Evolutionary conservation across 2,888 invertebrate species (phyloP), one percentile per base, ranked within the genome.

Genomic region (Taphrorychus bicolor): DNA sequence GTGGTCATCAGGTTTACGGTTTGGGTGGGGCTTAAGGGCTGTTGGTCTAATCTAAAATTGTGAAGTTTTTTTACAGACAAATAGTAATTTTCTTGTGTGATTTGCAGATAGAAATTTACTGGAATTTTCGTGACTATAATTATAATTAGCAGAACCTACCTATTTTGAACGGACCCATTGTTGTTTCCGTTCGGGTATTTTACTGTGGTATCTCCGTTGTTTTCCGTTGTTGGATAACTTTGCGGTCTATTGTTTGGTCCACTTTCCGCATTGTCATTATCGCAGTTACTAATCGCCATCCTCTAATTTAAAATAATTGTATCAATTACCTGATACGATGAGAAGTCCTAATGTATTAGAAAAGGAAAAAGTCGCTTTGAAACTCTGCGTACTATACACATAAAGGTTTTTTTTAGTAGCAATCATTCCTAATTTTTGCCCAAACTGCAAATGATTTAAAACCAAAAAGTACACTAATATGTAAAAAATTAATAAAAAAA

Each of bases 1-100:
- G 90, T 90, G 32, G 90, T 90, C 73, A 83, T 83, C 75, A 87
- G 75, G 75, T 83, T 84, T 75, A 83, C 82, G 56, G 85, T 83
- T 79, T 85, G 85, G 42, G 85, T 84, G 9, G 86, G 86, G 63
- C 72, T 79, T 5, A 59, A 11, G 11, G 59, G 42, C 2, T 17
- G 56, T 23, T 59, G 16, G 17, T 59, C 11, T 19, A 57, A 42
- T 18, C 57, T 57, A 18, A 5, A 48, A 22, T 24, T 16, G 11
- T 24, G 14, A 2, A 56, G 16, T 56, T 32, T 21, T 59, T 48
- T 16, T 32, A 32, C 3, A 32, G 32, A n/a, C n/a, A n/a, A n/a
- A n/a, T n/a, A n/a, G n/a, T n/a, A n/a, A n/a, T n/a, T n/a, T n/a
- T n/a, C n/a, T n/a, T n/a, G n/a, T n/a, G n/a, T n/a, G n/a, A n/a